These are phyloP conservation scores for Campoplex nolae DNA, from an alignment of 2,888 invertebrate genomes.

Conservation along the genomic window DNA sequence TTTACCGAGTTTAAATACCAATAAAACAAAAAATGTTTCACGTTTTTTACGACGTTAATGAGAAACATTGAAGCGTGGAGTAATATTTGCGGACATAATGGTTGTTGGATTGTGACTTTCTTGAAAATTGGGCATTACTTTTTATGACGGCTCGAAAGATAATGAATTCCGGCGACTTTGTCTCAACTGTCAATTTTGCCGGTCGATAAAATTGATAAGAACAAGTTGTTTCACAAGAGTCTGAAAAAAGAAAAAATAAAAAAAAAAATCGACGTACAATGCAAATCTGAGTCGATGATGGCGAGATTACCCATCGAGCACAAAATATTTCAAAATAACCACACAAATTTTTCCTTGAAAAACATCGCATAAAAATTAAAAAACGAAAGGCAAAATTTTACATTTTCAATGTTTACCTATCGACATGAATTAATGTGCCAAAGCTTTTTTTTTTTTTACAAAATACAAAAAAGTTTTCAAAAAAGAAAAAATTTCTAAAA, in stretches of 20 bases:
- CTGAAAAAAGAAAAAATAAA: neutral
- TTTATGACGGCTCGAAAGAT: constrained; percentile 3
- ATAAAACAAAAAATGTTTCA: neutral
- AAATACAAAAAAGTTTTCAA: neutral
- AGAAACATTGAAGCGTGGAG: neutral
- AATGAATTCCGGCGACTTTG: neutral
- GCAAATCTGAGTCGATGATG: neutral
- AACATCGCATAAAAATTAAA: too few species aligned
- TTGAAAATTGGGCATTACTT: neutral
- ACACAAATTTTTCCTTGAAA: too few species aligned
- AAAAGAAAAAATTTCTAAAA: neutral
- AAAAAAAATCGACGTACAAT: neutral
- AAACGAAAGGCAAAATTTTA: too few species aligned
- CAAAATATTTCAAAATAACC: too few species aligned
- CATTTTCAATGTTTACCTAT: too few species aligned
- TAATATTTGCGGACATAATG: constrained; percentile 1
- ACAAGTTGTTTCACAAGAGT: neutral
- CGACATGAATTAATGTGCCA: too few species aligned
- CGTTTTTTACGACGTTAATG: neutral
- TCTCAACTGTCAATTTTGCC: neutral
- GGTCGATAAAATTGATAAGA: neutral
- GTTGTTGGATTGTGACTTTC: constrained; percentile 14
- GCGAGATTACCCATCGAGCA: too few species aligned
- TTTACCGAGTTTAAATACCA: neutral
- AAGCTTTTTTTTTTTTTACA: neutral